These are phyloP conservation scores for Climacteris rufus DNA, from an alignment of 2,113 vertebrate species.

Conservation along the genomic window DNA sequence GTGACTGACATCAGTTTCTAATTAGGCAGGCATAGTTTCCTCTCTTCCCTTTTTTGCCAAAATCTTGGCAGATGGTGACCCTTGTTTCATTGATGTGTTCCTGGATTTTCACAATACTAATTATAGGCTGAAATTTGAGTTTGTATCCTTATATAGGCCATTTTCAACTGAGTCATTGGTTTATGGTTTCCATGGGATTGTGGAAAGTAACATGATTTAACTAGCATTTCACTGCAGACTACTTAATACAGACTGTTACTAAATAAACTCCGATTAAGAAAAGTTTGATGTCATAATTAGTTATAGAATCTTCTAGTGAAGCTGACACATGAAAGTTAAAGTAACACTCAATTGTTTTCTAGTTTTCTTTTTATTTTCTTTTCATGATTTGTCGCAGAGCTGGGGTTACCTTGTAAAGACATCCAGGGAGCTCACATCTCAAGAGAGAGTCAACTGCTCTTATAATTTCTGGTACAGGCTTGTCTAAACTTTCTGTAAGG, in stretches of 20 bases:
- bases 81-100: neutral
- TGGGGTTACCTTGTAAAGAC: neutral
- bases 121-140: constrained; percentile 7
- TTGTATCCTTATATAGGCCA: neutral
- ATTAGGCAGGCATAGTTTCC: neutral
- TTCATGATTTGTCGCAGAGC: neutral
- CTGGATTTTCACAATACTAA: constrained; percentile 19
- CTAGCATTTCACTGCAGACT: neutral
- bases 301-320: neutral
- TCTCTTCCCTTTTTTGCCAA: neutral
- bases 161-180: neutral
- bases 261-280: neutral
- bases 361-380: neutral
- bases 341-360: neutral
- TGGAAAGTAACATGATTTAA: constrained; percentile 1
- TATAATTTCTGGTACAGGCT: neutral
- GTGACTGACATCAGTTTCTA: neutral
- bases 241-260: neutral
- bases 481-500: neutral
- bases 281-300: neutral
- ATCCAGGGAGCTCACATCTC: neutral
- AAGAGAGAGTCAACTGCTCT: neutral
- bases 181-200: constrained; percentile 12
- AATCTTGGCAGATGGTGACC: constrained; percentile 37
- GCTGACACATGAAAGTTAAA: neutral